Conservation (phyloP, 2,888 invertebrate genomes). For the Lasiommata megera region DNA sequence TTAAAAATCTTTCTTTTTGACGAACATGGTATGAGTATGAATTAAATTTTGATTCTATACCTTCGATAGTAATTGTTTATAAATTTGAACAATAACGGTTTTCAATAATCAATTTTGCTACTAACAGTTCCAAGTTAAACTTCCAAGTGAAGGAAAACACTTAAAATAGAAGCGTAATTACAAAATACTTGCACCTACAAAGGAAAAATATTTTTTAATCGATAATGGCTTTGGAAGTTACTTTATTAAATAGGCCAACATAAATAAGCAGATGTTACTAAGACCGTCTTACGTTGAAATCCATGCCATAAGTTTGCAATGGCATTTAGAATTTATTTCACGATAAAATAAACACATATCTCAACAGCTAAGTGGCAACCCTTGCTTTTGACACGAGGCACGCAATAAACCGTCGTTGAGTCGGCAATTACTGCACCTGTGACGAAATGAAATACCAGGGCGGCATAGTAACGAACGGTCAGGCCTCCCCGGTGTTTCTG, state of each 20-base stretch:
- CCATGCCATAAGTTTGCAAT: background rate
- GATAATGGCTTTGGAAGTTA: too few relatives aligned
- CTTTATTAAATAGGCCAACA: background rate
- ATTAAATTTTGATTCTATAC: too few relatives aligned
- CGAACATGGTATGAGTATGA: too few relatives aligned
- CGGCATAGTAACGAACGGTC: constrained; percentile 31
- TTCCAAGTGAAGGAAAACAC: too few relatives aligned
- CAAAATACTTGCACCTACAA: background rate
- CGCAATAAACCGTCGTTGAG: constrained; percentile 50
- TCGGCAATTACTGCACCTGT: constrained; percentile 59
- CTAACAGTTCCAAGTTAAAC: too few relatives aligned
- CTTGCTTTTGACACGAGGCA: constrained; percentile 34
- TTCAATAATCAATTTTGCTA: too few relatives aligned
- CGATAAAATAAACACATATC: constrained; percentile 4
- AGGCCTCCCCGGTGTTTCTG: constrained; percentile 35
- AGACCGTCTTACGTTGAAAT: background rate
- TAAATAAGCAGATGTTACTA: constrained; percentile 3
- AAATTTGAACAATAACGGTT: too few relatives aligned
- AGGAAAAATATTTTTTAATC: background rate
- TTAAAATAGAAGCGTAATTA: too few relatives aligned
- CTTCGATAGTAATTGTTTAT: too few relatives aligned
- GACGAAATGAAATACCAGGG: constrained; percentile 59
- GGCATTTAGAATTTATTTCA: background rate
- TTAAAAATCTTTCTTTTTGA: too few relatives aligned
- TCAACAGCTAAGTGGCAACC: constrained; percentile 22